Base-by-base conservation (phyloP, 2,888 invertebrate species). In the Taphrorychus bicolor region DNA sequence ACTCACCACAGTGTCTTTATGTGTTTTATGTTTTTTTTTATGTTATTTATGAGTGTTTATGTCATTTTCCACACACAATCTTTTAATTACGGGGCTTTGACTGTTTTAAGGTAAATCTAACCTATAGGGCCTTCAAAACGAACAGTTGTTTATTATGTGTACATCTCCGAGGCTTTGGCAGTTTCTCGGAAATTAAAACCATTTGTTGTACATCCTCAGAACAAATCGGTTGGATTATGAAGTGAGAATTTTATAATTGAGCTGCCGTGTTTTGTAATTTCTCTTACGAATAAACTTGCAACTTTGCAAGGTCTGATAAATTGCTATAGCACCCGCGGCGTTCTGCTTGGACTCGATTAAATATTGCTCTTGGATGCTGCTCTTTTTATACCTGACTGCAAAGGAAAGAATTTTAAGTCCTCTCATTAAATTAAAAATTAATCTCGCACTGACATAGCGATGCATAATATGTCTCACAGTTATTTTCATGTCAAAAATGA, bases 201-300 rank as follows among this genome's bases (percentile, higher is more conserved):
- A 32, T 32, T 32, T 32, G 32, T 32, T 18, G 5, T 5, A n/a
- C 14, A 7, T 45, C 14, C 18, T n/a, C 2, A 7, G 14, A 14
- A 45, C 3, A 45, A 45, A 45, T 14, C 5, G 45, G 45, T 17
- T 18, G 14, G 9, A 17, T 18, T 45, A 17, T 45, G 14, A 45
- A 45, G 2, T 14, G 45, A 14, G 18, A 45, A 17, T 14, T 18
- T 45, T 5, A 21, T 22, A 14, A 53, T 53, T 53, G 14, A 1
- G 14, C 4, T 53, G 53, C 53, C 53, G n/a, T n/a, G 14, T 45
- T 45, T 18, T 18, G 16, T 45, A 45, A 45, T 32, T 32, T 32
- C 32, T 11, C 32, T 32, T 32, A 32, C 32, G 32, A 11, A 32
- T 32, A 32, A 32, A 32, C 32, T 32, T 32, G 32, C 11, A 32